phyloP scores from a whole-genome alignment of 1,140 invertebrate genomes.

The Caenorhabditis remanei region DNA sequence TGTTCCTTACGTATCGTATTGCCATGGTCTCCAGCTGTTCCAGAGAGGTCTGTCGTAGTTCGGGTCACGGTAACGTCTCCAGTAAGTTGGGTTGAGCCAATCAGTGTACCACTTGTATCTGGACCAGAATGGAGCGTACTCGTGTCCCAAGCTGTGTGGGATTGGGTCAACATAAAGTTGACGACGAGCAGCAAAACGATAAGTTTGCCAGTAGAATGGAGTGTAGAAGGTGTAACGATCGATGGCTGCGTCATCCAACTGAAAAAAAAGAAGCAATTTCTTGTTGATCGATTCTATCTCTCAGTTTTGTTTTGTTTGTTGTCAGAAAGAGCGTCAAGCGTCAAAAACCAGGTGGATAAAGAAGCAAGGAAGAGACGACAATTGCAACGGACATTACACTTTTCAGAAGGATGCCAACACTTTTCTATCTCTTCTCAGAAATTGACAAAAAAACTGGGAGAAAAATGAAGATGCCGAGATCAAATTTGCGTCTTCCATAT shows the following conservation, averaged over 20 bases:
- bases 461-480: background rate
- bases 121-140: conserved; percentile 70
- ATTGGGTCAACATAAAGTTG: conserved; percentile 75
- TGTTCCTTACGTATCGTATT: conserved; percentile 68
- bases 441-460: background rate
- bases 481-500: background rate
- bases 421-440: conserved; percentile 37
- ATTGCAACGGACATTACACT: conserved; percentile 52
- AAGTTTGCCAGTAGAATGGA: conserved; percentile 73
- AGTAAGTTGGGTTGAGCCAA: conserved; percentile 75
- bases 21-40: conserved; percentile 74
- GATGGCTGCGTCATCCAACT: conserved; percentile 71
- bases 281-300: background rate
- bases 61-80: conserved; percentile 75
- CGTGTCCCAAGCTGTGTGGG: conserved; percentile 70
- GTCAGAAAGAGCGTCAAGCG: background rate
- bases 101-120: conserved; percentile 77
- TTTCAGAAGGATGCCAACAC: conserved; percentile 45
- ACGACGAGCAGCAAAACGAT: conserved; percentile 72
- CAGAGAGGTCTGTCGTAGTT: conserved; percentile 77
- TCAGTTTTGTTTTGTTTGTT: conserved; percentile 39
- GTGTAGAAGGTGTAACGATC: conserved; percentile 70
- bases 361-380: conserved; percentile 12
- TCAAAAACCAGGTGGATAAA: conserved; percentile 46
- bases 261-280: conserved; percentile 21